Percentiles rank a stretch among this genome's conserved stretches.
phyloP scores from a whole-genome alignment of 2,797 vertebrate genomes.

The Gallinago solitaria region DNA sequence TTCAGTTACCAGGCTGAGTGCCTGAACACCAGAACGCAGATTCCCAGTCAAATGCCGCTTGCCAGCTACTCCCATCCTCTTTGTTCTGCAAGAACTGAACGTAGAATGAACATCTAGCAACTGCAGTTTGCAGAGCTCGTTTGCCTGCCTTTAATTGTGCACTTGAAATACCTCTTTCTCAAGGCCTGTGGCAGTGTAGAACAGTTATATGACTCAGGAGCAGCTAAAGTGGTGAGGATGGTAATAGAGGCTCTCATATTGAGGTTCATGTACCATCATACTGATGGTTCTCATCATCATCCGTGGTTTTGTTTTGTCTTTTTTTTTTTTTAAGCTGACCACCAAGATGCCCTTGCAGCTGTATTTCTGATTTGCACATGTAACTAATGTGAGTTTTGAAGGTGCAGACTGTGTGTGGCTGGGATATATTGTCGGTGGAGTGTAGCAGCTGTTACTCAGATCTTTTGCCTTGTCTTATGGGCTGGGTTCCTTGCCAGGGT shows the following conservation, averaged over 20 bases:
- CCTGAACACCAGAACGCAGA: neutral
- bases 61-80: neutral
- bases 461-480: neutral
- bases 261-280: neutral
- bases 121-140: neutral
- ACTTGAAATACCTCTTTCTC: neutral
- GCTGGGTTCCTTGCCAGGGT: neutral
- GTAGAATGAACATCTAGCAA: neutral
- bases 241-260: neutral
- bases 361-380: neutral
- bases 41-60: neutral
- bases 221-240: neutral
- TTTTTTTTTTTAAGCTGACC: neutral
- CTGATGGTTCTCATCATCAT: neutral
- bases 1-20: neutral
- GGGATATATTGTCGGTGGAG: neutral
- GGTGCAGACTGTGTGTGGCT: neutral
- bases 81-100: neutral
- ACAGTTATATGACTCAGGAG: conserved; percentile 52
- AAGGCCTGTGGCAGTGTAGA: neutral
- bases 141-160: neutral
- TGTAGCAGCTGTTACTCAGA: neutral
- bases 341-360: neutral
- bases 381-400: neutral
- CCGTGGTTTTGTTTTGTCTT: neutral